Conservation (phyloP, 2,113 vertebrate genomes). For the Prolemur simus region DNA sequence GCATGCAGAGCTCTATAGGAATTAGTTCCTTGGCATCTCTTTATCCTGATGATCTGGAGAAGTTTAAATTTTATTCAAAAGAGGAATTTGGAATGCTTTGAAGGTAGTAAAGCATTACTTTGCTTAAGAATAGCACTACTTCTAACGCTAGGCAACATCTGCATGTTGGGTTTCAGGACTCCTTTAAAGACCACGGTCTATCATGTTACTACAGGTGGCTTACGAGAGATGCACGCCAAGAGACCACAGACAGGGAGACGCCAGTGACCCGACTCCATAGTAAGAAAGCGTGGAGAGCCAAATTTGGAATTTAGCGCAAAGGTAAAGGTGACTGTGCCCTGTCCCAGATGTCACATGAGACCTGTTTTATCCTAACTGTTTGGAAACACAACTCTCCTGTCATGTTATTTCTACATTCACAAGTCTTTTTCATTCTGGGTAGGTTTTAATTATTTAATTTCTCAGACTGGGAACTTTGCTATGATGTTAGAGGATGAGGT, state of each 20-base stretch:
- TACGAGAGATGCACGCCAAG: background rate
- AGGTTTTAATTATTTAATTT: slow-evolving; percentile 21
- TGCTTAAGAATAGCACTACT: background rate
- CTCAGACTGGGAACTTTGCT: background rate
- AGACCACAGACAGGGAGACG: background rate
- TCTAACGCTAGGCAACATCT: background rate
- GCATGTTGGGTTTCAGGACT: background rate
- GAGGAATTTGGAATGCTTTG: background rate
- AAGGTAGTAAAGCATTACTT: background rate
- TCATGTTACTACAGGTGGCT: background rate
- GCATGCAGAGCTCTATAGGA: background rate
- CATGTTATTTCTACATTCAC: background rate
- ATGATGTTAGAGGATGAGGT: background rate
- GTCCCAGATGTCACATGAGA: background rate
- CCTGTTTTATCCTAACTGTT: background rate
- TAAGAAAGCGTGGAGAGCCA: background rate
- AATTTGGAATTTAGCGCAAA: background rate
- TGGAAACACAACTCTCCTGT: background rate
- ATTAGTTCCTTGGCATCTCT: background rate
- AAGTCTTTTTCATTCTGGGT: background rate
- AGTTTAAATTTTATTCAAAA: slow-evolving; percentile 17
- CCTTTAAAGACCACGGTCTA: background rate
- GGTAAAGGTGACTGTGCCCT: background rate
- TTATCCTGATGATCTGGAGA: background rate
- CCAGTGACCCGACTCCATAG: background rate